phyloP scores from a whole-genome alignment of 2,888 invertebrate species.

The Tinea semifulvella region DNA sequence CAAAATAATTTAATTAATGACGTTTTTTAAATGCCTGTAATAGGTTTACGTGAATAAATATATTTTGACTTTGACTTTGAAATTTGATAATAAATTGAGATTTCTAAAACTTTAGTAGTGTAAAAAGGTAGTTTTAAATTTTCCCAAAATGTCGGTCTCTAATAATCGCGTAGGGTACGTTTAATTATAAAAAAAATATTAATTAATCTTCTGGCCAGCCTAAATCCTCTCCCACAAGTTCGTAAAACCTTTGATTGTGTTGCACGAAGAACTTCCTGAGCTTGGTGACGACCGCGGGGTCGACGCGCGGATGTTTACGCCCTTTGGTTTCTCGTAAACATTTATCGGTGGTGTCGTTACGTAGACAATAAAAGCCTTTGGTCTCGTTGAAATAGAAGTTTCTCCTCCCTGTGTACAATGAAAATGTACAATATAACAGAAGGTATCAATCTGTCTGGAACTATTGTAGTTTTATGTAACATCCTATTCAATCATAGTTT shows the following conservation, averaged over 20 bases:
- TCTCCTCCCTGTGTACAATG: slow-evolving; percentile 66
- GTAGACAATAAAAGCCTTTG: slow-evolving; percentile 94
- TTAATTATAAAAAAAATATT: neutral
- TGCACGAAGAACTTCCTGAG: slow-evolving; percentile 88
- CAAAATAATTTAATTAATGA: too few species aligned
- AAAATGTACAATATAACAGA: neutral
- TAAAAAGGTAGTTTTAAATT: too few species aligned
- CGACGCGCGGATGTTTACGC: slow-evolving; percentile 84
- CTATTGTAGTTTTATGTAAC: too few species aligned
- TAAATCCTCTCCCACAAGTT: slow-evolving; percentile 90
- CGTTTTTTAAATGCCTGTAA: too few species aligned
- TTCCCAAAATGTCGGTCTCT: too few species aligned
- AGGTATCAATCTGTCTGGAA: too few species aligned
- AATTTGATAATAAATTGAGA: too few species aligned
- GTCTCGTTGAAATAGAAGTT: slow-evolving; percentile 97
- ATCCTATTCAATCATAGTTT: too few species aligned
- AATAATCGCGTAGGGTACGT: neutral
- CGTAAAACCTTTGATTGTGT: slow-evolving; percentile 92
- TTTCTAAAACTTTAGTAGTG: too few species aligned
- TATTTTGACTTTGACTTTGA: too few species aligned
- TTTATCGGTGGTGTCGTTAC: slow-evolving; percentile 85
- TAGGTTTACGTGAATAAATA: too few species aligned
- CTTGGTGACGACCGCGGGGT: slow-evolving; percentile 80
- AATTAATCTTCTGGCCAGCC: slow-evolving; percentile 90
- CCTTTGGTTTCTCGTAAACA: slow-evolving; percentile 86